Base-by-base conservation (phyloP, 2,113 vertebrate species). In the Montifringilla adamsi region DNA sequence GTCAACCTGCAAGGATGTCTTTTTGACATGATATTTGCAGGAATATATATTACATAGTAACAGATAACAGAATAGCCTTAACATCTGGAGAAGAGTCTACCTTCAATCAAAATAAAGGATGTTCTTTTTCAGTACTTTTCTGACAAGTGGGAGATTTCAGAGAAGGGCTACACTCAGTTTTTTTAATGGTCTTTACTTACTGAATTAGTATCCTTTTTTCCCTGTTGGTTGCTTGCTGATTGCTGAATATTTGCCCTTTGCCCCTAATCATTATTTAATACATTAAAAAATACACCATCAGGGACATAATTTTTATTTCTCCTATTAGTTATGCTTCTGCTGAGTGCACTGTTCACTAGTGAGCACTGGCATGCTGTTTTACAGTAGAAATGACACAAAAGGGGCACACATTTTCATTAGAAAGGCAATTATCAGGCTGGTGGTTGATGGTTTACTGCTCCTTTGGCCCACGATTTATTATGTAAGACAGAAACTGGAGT, bases 371-470 rank as follows among this genome's bases (percentile, higher is more conserved):
- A 77, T 95, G 95, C 84, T 97, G 92, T 90, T 95, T 95, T 92
- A 94, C 88, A 82, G 89, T 62, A 76, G 80, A 84, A 95, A 94
- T 81, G 64, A 56, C 79, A 93, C 92, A 95, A 93, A 96, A 96
- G 92, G 92, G 93, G 89, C 92, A 94, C 81, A 87, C 88, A 87
- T 93, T 94, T 96, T 93, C 95, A 93, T 96, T 96, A 94, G 69
- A 93, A 95, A 92, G 91, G 76, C 83, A 97, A 92, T 97, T 93
- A 95, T 93, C 93, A 90, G 87, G 82, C 91, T 93, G 85, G 18
- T 90, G 72, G 75, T 93, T 91, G 87, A 68, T 86, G 60, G 68
- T 92, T 97, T 97, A 96, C 85, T 93, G 68, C 90, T 95, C 93
- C 93, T 97, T 96, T 94, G 94, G 90, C 90, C 92, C 88, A 67